These are phyloP conservation scores for Thysanoteuthis rhombus DNA, from an alignment of 2,888 invertebrate genomes.

Conservation along the genomic window DNA sequence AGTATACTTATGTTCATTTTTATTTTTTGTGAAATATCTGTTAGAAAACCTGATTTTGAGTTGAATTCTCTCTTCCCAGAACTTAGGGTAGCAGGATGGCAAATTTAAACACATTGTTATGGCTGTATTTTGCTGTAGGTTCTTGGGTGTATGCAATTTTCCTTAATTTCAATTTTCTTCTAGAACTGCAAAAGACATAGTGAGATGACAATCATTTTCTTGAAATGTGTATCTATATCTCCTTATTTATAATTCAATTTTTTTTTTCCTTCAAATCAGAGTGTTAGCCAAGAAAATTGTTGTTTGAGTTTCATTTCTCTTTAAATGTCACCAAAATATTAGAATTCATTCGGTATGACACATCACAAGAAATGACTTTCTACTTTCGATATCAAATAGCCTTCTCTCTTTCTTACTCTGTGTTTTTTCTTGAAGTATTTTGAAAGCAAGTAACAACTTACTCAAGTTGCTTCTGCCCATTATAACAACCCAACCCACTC, in stretches of 20 bases:
- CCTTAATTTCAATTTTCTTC: neutral
- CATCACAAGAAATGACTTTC: neutral
- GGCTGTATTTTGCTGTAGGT: neutral
- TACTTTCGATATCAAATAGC: neutral
- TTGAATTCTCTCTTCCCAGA: neutral
- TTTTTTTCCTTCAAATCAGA: neutral
- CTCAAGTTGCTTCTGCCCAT: neutral
- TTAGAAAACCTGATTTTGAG: neutral
- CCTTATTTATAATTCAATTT: neutral
- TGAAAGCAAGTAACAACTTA: neutral
- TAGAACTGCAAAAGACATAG: neutral
- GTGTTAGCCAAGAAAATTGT: neutral
- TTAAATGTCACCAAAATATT: neutral
- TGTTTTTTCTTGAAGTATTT: neutral
- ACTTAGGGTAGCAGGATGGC: neutral
- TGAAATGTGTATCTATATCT: neutral
- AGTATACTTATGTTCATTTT: too few species aligned
- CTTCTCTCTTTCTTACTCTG: neutral
- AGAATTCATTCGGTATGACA: neutral
- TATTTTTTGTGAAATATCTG: too few species aligned
- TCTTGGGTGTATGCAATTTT: neutral
- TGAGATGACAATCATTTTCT: neutral
- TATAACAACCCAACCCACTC: neutral
- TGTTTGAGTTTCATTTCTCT: neutral
- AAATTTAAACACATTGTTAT: neutral